A percentile compares a stretch with the other conserved stretches of the same genome.
Conservation (phyloP, 2,113 vertebrate genomes). For the Trematocara zebra region DNA sequence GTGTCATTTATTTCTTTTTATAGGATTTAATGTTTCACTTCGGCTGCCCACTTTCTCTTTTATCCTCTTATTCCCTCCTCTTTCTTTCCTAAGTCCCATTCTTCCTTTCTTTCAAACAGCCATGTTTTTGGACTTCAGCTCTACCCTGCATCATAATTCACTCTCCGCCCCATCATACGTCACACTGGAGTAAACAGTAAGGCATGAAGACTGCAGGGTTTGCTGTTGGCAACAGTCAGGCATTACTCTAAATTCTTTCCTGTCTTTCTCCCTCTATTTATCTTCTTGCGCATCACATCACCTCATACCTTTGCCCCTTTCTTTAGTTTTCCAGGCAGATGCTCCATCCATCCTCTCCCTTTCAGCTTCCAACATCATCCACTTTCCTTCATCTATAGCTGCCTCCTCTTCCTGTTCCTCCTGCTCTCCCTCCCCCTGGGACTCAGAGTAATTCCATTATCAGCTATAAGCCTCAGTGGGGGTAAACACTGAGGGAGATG, state of each 20-base stretch:
- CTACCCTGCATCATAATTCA: slow-evolving; percentile 36
- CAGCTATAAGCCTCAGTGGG: slow-evolving; percentile 61
- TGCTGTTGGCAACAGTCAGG: slow-evolving; percentile 14
- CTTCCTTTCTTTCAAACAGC: slow-evolving; percentile 23
- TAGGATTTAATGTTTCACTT: neutral
- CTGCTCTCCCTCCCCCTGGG: slow-evolving; percentile 29
- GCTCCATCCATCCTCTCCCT: neutral
- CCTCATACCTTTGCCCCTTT: neutral
- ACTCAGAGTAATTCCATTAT: slow-evolving; percentile 73
- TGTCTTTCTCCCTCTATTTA: neutral
- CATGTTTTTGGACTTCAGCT: slow-evolving; percentile 12
- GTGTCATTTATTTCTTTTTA: neutral
- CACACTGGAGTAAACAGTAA: slow-evolving; percentile 42
- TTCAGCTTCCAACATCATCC: slow-evolving; percentile 2
- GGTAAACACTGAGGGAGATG: slow-evolving; percentile 62
- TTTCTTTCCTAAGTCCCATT: neutral
- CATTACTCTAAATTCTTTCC: slow-evolving; percentile 10
- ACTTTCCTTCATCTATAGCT: neutral
- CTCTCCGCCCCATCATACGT: slow-evolving; percentile 18
- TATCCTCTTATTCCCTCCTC: slow-evolving; percentile 5
- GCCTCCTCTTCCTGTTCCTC: slow-evolving; percentile 15
- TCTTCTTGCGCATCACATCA: neutral
- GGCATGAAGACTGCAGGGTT: slow-evolving; percentile 4
- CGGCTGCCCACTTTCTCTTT: neutral
- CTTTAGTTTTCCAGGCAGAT: neutral